Evolutionary conservation across 1,140 invertebrate species (phyloP).

Genomic region (Heliothis subflexa): DNA sequence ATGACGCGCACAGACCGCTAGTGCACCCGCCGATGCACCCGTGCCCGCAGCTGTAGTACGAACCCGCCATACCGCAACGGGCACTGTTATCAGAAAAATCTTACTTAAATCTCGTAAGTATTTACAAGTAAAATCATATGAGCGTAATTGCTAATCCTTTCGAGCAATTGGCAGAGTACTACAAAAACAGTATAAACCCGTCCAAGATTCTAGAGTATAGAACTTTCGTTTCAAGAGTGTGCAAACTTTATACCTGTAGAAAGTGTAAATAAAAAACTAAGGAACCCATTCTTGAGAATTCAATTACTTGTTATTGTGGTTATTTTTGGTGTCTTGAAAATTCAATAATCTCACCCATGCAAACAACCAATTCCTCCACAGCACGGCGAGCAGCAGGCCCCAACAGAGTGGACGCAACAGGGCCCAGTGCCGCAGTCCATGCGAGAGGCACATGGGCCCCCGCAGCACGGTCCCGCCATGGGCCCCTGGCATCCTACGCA

Average conservation of each 20-base stretch:
- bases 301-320: too few relatives aligned
- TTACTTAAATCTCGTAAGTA: background rate
- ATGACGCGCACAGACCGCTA: conserved; percentile 70
- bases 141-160: too few relatives aligned
- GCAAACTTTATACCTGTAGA: too few relatives aligned
- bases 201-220: background rate
- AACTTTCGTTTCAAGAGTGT: too few relatives aligned
- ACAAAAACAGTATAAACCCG: too few relatives aligned
- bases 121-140: too few relatives aligned
- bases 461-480: conserved; percentile 66
- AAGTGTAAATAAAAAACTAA: too few relatives aligned
- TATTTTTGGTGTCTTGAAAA: too few relatives aligned
- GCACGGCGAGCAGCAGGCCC: conserved; percentile 65
- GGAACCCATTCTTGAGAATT: too few relatives aligned
- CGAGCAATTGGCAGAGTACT: too few relatives aligned
- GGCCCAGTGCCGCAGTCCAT: conserved; percentile 65
- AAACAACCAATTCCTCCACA: conserved; percentile 62
- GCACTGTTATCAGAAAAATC: conserved; percentile 57
- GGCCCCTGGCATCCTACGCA: conserved; percentile 78
- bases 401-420: conserved; percentile 69
- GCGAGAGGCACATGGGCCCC: conserved; percentile 58
- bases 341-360: conserved; percentile 64
- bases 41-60: conserved; percentile 76
- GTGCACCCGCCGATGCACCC: conserved; percentile 77
- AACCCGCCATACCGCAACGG: conserved; percentile 72